These are phyloP conservation scores for Leptopilina myrica DNA, from an alignment of 2,888 invertebrate species.

Conservation along the genomic window DNA sequence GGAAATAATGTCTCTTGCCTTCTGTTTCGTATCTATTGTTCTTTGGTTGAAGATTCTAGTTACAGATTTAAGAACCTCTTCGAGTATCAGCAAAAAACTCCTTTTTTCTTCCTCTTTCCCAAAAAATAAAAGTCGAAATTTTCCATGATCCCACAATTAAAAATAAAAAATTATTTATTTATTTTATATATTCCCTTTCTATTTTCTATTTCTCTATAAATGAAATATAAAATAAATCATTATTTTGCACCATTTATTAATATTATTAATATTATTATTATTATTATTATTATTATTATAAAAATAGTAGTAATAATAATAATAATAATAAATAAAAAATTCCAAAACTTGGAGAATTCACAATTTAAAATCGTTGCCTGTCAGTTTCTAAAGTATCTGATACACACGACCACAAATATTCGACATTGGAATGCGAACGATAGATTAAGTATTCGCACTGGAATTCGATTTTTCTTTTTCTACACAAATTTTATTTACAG, in stretches of 20 bases:
- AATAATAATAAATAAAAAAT: not conserved
- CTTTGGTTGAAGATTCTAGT: not conserved
- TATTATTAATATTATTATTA: no score
- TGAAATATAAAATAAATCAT: no score
- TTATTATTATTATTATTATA: no score
- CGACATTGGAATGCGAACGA: slow-evolving; percentile 11
- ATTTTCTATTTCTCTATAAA: no score
- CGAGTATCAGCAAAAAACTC: not conserved
- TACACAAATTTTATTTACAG: slow-evolving; percentile 8
- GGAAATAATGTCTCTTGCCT: slow-evolving; percentile 22
- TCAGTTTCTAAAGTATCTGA: not conserved
- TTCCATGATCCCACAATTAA: not conserved
- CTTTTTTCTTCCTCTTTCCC: not conserved
- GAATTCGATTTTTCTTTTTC: slow-evolving; percentile 17
- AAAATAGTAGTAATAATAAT: no score
- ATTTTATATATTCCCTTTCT: no score
- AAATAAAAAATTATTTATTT: no score
- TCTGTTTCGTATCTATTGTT: slow-evolving; percentile 24
- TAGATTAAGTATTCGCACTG: not conserved
- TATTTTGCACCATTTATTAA: no score
- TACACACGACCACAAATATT: not conserved
- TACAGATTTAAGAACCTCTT: slow-evolving; percentile 5
- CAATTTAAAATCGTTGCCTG: not conserved
- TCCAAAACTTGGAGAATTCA: not conserved
- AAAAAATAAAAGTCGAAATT: not conserved